Percentiles rank a stretch among this genome's conserved stretches.
phyloP scores from a whole-genome alignment of 2,113 vertebrate species.

The Euleptes europaea region DNA sequence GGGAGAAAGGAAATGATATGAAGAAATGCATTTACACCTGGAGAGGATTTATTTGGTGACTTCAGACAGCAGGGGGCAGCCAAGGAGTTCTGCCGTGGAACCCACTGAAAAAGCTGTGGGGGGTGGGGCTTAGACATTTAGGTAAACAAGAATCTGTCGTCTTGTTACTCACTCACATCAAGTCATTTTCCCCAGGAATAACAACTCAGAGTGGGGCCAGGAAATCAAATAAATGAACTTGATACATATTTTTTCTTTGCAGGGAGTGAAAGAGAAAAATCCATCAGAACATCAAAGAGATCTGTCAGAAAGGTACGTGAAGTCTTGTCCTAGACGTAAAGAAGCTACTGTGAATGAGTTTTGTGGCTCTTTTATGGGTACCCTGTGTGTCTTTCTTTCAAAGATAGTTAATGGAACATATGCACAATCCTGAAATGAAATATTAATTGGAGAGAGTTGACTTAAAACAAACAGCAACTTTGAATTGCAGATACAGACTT shows the following conservation, averaged over 20 bases:
- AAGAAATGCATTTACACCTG: background rate
- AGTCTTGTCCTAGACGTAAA: slow-evolving; percentile 2
- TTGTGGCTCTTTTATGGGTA: background rate
- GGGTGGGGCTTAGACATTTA: background rate
- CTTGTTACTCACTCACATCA: background rate
- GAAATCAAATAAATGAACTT: background rate
- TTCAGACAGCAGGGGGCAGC: background rate
- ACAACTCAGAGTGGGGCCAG: background rate
- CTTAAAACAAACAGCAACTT: background rate
- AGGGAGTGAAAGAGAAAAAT: slow-evolving; percentile 81
- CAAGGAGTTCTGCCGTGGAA: background rate
- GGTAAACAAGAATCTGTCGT: background rate
- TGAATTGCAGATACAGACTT: background rate
- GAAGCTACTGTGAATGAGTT: background rate
- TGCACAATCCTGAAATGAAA: background rate
- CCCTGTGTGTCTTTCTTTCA: background rate
- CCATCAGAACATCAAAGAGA: slow-evolving; percentile 70
- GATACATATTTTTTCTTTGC: slow-evolving; percentile 42
- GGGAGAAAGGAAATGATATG: too few relatives aligned
- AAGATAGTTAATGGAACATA: background rate
- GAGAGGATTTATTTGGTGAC: background rate
- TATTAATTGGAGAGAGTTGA: background rate
- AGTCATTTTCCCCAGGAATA: background rate
- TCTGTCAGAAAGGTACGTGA: slow-evolving; percentile 81
- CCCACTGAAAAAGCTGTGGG: background rate